Evolutionary conservation across 2,888 invertebrate species (phyloP).

Genomic region (Phalangium opilio): DNA sequence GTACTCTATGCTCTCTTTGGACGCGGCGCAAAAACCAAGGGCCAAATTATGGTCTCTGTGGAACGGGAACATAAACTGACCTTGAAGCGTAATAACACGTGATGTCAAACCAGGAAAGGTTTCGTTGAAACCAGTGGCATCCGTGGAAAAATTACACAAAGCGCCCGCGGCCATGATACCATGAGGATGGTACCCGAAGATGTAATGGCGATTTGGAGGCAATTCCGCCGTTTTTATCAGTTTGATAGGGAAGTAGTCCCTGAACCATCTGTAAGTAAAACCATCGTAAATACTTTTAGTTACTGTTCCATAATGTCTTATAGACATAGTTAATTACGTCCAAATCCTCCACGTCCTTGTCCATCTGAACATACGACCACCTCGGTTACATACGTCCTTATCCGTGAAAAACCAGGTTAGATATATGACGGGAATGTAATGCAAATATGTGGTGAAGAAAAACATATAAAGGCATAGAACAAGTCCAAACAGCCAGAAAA

Average conservation of each 20-base stretch:
- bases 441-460: constrained; percentile 29
- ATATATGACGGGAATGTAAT: constrained; percentile 40
- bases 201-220: constrained; percentile 61
- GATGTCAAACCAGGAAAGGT: constrained; percentile 36
- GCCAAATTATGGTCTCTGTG: constrained; percentile 47
- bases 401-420: constrained; percentile 51
- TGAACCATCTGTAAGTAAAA: constrained; percentile 31
- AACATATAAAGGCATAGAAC: constrained; percentile 44
- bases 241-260: constrained; percentile 69
- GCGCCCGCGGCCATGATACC: constrained; percentile 69
- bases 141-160: constrained; percentile 61
- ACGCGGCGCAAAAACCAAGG: constrained; percentile 28
- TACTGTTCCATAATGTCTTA: too few relatives aligned
- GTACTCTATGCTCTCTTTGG: constrained; percentile 46
- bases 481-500: constrained; percentile 31
- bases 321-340: constrained; percentile 2
- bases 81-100: constrained; percentile 46
- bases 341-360: constrained; percentile 9
- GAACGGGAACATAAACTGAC: constrained; percentile 55
- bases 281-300: too few relatives aligned
- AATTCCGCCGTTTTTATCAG: constrained; percentile 68
- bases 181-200: constrained; percentile 80
- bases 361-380: constrained; percentile 37
- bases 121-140: constrained; percentile 35
- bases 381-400: constrained; percentile 40